phyloP scores from a whole-genome alignment of 2,888 invertebrate genomes.

The Bimastos eiseni region DNA sequence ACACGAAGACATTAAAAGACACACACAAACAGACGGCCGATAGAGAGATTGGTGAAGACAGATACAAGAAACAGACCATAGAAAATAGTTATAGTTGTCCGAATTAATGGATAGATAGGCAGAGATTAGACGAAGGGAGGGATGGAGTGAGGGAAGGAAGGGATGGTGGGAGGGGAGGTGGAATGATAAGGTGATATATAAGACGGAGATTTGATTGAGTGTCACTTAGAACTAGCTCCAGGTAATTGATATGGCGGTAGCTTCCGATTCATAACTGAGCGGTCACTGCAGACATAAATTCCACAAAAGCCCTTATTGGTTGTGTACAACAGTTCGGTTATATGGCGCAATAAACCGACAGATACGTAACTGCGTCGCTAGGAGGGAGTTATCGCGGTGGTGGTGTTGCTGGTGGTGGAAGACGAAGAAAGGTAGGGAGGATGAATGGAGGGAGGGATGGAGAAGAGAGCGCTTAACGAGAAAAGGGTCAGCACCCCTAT shows the following conservation, averaged over 20 bases:
- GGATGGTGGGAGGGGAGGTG: background rate
- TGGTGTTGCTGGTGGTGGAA: background rate
- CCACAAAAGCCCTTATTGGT: background rate
- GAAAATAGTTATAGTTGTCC: background rate
- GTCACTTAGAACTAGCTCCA: slow-evolving; percentile 4
- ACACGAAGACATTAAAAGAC: background rate
- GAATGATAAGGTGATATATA: slow-evolving; percentile 13
- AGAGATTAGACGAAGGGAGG: background rate
- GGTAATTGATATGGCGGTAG: background rate
- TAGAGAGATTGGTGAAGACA: background rate
- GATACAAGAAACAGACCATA: slow-evolving; percentile 15
- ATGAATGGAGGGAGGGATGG: background rate
- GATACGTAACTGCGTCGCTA: background rate
- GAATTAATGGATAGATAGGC: background rate
- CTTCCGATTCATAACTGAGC: background rate
- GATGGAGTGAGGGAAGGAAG: background rate
- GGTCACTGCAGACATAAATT: background rate
- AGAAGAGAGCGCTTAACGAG: background rate
- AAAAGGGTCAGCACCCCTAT: slow-evolving; percentile 19
- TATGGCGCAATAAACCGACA: background rate
- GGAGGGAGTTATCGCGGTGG: background rate
- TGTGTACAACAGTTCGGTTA: background rate
- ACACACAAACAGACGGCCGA: background rate
- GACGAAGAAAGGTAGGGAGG: background rate
- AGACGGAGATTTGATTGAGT: background rate